Evolutionary conservation across 2,888 invertebrate species (phyloP).

Genomic region (Agonopterix alstromeriana): DNA sequence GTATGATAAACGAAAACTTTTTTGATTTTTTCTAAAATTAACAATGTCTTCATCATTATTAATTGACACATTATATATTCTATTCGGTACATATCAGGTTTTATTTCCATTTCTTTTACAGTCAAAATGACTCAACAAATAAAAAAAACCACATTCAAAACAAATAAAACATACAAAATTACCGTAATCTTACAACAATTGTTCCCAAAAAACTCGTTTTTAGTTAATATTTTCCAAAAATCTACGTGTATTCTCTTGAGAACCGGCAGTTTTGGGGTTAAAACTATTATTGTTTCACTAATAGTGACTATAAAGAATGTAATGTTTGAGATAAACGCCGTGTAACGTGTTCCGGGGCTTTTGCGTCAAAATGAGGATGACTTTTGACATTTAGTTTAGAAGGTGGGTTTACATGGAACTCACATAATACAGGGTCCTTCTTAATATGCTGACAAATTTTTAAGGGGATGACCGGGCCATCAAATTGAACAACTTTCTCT

Average conservation of each 20-base stretch:
- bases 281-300: conserved; percentile 18
- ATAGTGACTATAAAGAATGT: conserved; percentile 24
- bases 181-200: conserved; percentile 5
- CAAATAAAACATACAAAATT: conserved; percentile 1
- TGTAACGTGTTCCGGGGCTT: conserved; percentile 30
- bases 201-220: conserved; percentile 9
- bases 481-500: too few relatives aligned
- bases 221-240: conserved; percentile 8
- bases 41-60: too few relatives aligned
- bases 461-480: too few relatives aligned
- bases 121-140: too few relatives aligned
- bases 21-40: too few relatives aligned
- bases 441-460: too few relatives aligned
- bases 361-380: conserved; percentile 38
- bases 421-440: too few relatives aligned
- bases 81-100: too few relatives aligned
- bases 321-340: conserved; percentile 23
- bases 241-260: conserved; percentile 23
- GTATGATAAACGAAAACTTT: too few relatives aligned
- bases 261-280: conserved; percentile 25
- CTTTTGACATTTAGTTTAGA: conserved; percentile 25
- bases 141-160: background rate
- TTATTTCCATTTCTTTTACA: too few relatives aligned
- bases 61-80: too few relatives aligned
- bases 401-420: conserved; percentile 24